Conservation (phyloP, 64 coral and sea anemone genomes). For the Platygyra sinensis region DNA sequence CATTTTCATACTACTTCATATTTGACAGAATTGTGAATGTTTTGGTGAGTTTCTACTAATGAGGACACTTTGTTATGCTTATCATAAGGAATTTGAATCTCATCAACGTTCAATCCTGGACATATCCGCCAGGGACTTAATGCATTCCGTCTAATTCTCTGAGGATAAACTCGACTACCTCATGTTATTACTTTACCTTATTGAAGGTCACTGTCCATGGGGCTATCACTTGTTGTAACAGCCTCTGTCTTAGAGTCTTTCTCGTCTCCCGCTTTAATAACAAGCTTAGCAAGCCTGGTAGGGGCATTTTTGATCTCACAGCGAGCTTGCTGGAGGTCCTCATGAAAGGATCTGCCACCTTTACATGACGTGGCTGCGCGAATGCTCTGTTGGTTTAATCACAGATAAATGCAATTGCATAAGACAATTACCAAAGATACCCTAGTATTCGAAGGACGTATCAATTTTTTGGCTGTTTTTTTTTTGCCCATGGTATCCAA, state of each 20-base stretch:
- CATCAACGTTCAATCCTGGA: too few relatives aligned
- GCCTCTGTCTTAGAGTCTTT: background rate
- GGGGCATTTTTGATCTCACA: background rate
- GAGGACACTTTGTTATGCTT: too few relatives aligned
- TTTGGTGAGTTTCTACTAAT: too few relatives aligned
- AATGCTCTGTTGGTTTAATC: background rate
- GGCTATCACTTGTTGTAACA: background rate
- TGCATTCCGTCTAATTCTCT: too few relatives aligned
- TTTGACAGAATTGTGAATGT: too few relatives aligned
- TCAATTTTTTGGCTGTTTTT: background rate
- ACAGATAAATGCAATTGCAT: background rate
- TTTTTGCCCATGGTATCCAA: too few relatives aligned
- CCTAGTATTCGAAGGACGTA: background rate
- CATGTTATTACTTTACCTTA: background rate
- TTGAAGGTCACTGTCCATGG: background rate
- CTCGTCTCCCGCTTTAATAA: background rate
- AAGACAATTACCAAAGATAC: too few relatives aligned
- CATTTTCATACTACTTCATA: too few relatives aligned
- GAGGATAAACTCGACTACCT: too few relatives aligned
- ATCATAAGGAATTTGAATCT: too few relatives aligned
- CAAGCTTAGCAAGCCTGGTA: conserved; percentile 10
- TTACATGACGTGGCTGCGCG: conserved; percentile 15
- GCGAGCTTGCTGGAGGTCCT: background rate
- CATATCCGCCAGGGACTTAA: too few relatives aligned
- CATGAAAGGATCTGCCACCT: background rate